phyloP scores from a whole-genome alignment of 2,888 invertebrate genomes.

The Hofmannophila pseudospretella region DNA sequence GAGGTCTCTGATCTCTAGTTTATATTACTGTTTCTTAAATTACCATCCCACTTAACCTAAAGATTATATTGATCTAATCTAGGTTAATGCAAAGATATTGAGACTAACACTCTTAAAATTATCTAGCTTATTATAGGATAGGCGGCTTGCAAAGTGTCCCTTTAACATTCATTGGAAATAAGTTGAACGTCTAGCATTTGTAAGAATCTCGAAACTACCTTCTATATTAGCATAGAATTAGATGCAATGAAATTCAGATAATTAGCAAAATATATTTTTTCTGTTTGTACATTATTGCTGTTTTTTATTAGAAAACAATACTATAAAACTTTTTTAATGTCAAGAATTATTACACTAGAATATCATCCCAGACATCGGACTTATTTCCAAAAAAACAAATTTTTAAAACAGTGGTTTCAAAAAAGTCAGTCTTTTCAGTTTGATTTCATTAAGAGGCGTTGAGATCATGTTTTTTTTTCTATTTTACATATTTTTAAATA shows the following conservation, averaged over 20 bases:
- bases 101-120: neutral
- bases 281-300: no score
- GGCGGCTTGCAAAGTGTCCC: neutral
- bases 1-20: no score
- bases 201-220: no score
- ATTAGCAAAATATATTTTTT: no score
- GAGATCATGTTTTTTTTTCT: slow-evolving; percentile 11
- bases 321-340: no score
- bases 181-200: no score
- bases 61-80: neutral
- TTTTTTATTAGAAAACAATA: no score
- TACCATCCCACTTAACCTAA: neutral
- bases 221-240: no score
- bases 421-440: slow-evolving; percentile 7
- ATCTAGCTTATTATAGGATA: neutral
- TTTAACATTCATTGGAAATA: neutral
- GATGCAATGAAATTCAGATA: no score
- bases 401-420: slow-evolving; percentile 5
- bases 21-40: neutral
- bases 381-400: slow-evolving; percentile 3
- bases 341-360: neutral
- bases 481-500: slow-evolving; percentile 3
- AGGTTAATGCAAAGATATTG: neutral
- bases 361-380: neutral
- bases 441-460: slow-evolving; percentile 9